Conservation (phyloP, 30 jellyfish, hydroid and myxozoan species). For the Euphysa ruthae region DNA sequence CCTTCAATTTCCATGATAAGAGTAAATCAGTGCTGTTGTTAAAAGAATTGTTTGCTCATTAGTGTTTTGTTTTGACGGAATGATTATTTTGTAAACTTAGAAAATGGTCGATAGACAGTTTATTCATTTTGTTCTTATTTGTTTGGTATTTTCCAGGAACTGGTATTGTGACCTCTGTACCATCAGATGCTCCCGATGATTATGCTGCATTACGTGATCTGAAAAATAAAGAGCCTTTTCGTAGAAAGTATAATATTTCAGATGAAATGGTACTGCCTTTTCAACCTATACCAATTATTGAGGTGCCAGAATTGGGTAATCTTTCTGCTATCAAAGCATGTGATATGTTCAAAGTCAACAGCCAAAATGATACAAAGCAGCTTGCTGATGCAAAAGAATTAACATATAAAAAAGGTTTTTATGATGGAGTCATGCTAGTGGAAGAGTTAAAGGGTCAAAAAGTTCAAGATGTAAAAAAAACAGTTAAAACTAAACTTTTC, state of each 20-base stretch:
- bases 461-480: constrained; percentile 90
- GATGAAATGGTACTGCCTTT: constrained; percentile 95
- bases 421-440: constrained; percentile 77
- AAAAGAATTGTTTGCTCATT: no score
- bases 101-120: no score
- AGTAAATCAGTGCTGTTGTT: no score
- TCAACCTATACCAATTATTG: constrained; percentile 85
- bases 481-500: constrained; percentile 56
- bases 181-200: constrained; percentile 99
- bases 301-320: constrained; percentile 88
- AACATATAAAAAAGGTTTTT: constrained; percentile 83
- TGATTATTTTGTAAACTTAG: no score
- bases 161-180: constrained; percentile 98
- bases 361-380: constrained; percentile 86
- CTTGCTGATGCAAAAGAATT: constrained; percentile 91
- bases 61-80: no score
- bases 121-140: no score
- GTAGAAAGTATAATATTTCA: constrained; percentile 66
- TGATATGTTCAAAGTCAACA: constrained; percentile 83
- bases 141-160: constrained; percentile 88
- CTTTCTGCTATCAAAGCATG: constrained; percentile 81
- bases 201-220: constrained; percentile 93
- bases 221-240: constrained; percentile 83
- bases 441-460: constrained; percentile 70
- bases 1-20: no score